These are phyloP conservation scores for Neoarius graeffei DNA, from an alignment of 2,113 vertebrate species.

Conservation along the genomic window DNA sequence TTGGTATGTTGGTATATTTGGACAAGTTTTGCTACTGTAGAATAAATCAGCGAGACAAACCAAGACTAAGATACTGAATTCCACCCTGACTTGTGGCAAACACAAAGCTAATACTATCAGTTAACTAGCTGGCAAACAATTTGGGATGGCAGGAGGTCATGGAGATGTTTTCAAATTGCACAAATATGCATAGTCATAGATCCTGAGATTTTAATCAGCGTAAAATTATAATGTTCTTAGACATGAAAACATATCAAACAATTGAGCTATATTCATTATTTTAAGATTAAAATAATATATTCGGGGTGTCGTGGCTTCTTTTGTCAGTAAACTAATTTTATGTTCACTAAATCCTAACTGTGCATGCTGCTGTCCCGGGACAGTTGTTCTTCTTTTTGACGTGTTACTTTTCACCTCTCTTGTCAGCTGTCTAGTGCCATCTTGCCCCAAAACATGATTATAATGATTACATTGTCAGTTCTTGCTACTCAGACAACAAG, in stretches of 20 bases:
- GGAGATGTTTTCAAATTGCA: not conserved
- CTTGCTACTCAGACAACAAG: slow-evolving; percentile 27
- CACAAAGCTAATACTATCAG: not conserved
- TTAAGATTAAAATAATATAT: not conserved
- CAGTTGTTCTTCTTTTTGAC: slow-evolving; percentile 9
- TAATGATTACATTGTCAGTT: slow-evolving; percentile 29
- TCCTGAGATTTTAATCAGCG: not conserved
- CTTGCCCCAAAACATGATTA: slow-evolving; percentile 29
- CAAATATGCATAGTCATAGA: not conserved
- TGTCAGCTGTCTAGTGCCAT: slow-evolving; percentile 36
- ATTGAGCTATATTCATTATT: not conserved
- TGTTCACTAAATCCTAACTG: not conserved
- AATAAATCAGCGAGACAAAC: not conserved
- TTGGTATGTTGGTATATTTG: not conserved
- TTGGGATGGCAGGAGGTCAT: not conserved
- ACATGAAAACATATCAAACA: not conserved
- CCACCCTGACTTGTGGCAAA: not conserved
- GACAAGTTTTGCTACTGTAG: not conserved
- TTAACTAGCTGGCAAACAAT: not conserved
- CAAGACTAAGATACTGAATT: not conserved
- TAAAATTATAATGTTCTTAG: not conserved
- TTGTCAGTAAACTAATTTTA: not conserved
- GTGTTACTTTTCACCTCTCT: slow-evolving; percentile 42
- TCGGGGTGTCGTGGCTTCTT: not conserved
- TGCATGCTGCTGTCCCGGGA: not conserved